phyloP scores from a whole-genome alignment of 2,888 invertebrate genomes.

The Habrosyne pyritoides region DNA sequence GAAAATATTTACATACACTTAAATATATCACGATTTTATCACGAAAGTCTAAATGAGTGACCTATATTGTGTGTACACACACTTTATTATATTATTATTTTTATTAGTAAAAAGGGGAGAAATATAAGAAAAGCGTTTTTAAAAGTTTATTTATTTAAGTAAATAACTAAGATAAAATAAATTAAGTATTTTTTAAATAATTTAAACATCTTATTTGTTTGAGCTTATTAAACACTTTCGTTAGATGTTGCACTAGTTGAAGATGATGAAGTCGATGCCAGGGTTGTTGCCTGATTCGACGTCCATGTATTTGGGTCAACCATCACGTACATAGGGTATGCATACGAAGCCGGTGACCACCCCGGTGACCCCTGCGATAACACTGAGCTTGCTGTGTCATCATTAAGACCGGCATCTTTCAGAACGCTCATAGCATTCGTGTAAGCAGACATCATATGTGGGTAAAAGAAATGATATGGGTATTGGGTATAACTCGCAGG shows the following conservation, averaged over 20 bases:
- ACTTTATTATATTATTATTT: too few species aligned
- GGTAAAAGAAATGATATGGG: slow-evolving; percentile 66
- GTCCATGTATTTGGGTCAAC: slow-evolving; percentile 66
- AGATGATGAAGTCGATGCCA: slow-evolving; percentile 31
- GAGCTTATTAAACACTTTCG: slow-evolving; percentile 16
- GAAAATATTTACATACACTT: too few species aligned
- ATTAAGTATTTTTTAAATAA: slow-evolving; percentile 10
- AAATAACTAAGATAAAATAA: not conserved
- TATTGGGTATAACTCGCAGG: slow-evolving; percentile 45
- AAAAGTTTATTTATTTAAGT: not conserved
- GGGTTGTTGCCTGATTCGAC: slow-evolving; percentile 44
- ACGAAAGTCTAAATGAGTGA: too few species aligned
- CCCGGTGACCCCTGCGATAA: slow-evolving; percentile 46
- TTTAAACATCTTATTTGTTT: not conserved
- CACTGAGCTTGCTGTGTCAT: slow-evolving; percentile 45
- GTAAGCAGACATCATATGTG: slow-evolving; percentile 68
- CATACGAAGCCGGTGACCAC: slow-evolving; percentile 56
- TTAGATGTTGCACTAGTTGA: slow-evolving; percentile 25
- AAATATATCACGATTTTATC: too few species aligned
- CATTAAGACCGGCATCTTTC: slow-evolving; percentile 56
- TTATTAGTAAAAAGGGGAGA: too few species aligned
- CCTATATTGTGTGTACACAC: too few species aligned
- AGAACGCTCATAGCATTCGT: slow-evolving; percentile 57
- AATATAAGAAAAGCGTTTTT: not conserved
- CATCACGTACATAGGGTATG: slow-evolving; percentile 71